A percentile compares a stretch with the other conserved stretches of the same genome.
Evolutionary conservation across 1,140 invertebrate species (phyloP).

Genomic region (Eriosoma lanigerum): DNA sequence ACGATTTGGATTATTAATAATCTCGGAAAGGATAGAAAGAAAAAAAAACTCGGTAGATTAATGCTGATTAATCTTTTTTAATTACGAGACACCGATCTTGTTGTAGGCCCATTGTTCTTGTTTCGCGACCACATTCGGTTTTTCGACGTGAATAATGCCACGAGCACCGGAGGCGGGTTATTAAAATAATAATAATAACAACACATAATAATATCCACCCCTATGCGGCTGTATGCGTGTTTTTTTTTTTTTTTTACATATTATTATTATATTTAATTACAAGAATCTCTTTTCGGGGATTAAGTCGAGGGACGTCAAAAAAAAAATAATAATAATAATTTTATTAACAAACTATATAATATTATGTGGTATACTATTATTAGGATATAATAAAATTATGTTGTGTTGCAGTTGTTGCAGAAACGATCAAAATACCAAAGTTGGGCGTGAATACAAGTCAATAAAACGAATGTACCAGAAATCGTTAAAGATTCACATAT

Average conservation of each 20-base stretch:
- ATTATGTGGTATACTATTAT: too few species aligned
- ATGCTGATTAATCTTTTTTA: slow-evolving; percentile 52
- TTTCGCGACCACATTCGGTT: slow-evolving; percentile 44
- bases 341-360: too few species aligned
- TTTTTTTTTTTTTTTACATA: slow-evolving; percentile 9
- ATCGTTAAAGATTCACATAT: too few species aligned
- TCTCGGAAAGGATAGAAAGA: slow-evolving; percentile 28
- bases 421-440: too few species aligned
- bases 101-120: slow-evolving; percentile 7
- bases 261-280: slow-evolving; percentile 35
- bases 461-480: too few species aligned
- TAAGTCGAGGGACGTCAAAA: not conserved
- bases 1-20: slow-evolving; percentile 51
- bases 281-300: slow-evolving; percentile 38
- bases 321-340: too few species aligned
- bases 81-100: slow-evolving; percentile 49
- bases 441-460: too few species aligned
- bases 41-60: slow-evolving; percentile 19
- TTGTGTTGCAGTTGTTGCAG: too few species aligned
- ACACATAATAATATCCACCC: slow-evolving; percentile 10
- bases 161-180: slow-evolving; percentile 34
- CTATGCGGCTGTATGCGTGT: not conserved
- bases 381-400: too few species aligned
- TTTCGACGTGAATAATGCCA: slow-evolving; percentile 16
- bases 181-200: slow-evolving; percentile 27